Base-by-base conservation (phyloP, 1,140 invertebrate species). In the Habropoda laboriosa region DNA sequence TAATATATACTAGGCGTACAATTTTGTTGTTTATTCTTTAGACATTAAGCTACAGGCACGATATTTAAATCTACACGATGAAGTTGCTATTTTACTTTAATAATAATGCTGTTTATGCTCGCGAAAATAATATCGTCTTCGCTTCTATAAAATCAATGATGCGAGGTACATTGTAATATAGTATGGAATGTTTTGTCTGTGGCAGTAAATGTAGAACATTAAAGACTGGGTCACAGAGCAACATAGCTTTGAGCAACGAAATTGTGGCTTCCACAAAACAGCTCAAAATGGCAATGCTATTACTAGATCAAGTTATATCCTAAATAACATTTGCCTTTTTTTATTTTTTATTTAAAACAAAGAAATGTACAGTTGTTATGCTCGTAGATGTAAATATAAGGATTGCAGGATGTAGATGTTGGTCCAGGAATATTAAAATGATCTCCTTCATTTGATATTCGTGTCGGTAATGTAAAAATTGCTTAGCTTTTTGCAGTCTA, bases 171-270 rank as follows among this genome's bases (percentile, higher is more conserved):
- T 21, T 1, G 7, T 42, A 45, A 40, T 45, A 30, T 5, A 24
- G 7, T 13, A n/a, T 55, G 3, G 61, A 30, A 10, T 81, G 32
- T 35, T 45, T 80, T 60, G 60, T 40, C 55, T 80, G 63, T 78
- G 64, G 60, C 60, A 85, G 71, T 83, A 78, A 80, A 72, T 78
- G 58, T 27, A 63, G 57, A 75, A 77, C 47, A 49, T 75, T 66
- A 12, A 73, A 53, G 58, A 77, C 18, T 66, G 18, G 32, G 49
- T 68, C 40, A 72, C 21, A 30, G 38, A 63, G 51, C 40, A 45
- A 24, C 55, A 61, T 42, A 80, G 45, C 30, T 78, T 81, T 78
- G 67, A 88, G 80, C 81, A 88, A 86, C 68, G 51, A 78, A 87
- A 79, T 78, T 81, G 75, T 55, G 7, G 12, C 12, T 55, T 40